phyloP scores from a whole-genome alignment of 2,888 invertebrate species.

The Melinaea marsaeus region DNA sequence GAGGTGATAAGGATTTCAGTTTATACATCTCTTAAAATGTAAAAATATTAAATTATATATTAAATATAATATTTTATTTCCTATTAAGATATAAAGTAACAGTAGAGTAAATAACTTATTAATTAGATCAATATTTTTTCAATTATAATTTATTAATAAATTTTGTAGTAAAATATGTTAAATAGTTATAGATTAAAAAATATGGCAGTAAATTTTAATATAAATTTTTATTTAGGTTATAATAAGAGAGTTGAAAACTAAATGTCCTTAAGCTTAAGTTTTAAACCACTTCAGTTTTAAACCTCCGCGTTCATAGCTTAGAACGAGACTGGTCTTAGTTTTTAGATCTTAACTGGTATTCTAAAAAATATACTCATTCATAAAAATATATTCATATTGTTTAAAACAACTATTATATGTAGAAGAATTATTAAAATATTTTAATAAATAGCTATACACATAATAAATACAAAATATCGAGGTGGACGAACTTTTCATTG shows the following conservation, averaged over 20 bases:
- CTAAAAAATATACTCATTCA: background rate
- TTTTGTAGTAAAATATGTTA: background rate
- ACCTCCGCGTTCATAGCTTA: slow-evolving; percentile 23
- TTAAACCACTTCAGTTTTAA: slow-evolving; percentile 15
- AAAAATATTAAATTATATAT: no score
- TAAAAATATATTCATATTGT: background rate
- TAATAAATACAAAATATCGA: no score
- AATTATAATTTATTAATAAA: background rate
- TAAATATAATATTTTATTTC: no score
- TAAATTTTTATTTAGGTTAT: background rate
- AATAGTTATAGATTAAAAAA: background rate
- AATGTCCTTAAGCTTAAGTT: slow-evolving; percentile 19
- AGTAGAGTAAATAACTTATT: no score
- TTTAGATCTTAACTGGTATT: background rate
- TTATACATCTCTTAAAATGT: no score
- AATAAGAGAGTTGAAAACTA: slow-evolving; percentile 22
- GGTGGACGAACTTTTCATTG: background rate
- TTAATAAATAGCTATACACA: no score
- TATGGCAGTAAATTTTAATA: background rate
- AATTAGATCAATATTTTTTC: background rate
- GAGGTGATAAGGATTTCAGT: no score
- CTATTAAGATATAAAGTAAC: no score
- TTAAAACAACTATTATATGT: no score
- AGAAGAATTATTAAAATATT: no score
- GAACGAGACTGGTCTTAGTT: slow-evolving; percentile 7